These are phyloP conservation scores for Platycheirus rosarum DNA, from an alignment of 2,888 invertebrate genomes.

Conservation along the genomic window DNA sequence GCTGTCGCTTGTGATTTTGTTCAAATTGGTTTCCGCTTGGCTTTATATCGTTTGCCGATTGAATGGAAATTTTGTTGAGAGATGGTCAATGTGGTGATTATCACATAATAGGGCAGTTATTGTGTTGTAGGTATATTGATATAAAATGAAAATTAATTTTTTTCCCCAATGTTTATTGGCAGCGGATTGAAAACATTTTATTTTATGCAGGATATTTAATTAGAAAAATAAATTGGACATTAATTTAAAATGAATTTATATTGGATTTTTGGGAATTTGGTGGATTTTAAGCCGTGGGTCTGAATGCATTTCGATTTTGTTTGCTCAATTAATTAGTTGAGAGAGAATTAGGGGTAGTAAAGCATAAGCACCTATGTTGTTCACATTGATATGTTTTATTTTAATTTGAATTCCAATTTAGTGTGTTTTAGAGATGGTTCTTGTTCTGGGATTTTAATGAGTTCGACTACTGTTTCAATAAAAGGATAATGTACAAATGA, in stretches of 20 bases:
- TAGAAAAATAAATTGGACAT: slow-evolving; percentile 72
- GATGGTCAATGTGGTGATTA: slow-evolving; percentile 63
- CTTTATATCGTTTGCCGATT: slow-evolving; percentile 53
- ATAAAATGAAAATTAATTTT: slow-evolving; percentile 58
- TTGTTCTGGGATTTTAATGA: neutral
- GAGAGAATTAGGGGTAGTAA: neutral
- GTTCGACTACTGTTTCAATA: neutral
- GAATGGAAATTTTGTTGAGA: slow-evolving; percentile 39
- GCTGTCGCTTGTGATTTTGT: slow-evolving; percentile 20
- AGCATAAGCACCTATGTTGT: neutral
- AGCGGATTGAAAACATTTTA: slow-evolving; percentile 25
- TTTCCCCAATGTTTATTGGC: slow-evolving; percentile 30
- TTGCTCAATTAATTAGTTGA: slow-evolving; percentile 62
- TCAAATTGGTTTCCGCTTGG: slow-evolving; percentile 29
- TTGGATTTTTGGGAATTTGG: slow-evolving; percentile 39
- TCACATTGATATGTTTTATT: neutral
- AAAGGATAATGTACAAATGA: slow-evolving; percentile 10
- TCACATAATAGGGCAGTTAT: slow-evolving; percentile 57
- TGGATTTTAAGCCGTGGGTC: slow-evolving; percentile 15
- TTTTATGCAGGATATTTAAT: slow-evolving; percentile 66
- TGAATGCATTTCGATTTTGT: slow-evolving; percentile 58
- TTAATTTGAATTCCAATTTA: slow-evolving; percentile 5
- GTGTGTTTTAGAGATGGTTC: neutral
- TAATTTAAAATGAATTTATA: slow-evolving; percentile 70
- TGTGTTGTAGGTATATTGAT: neutral